phyloP scores from a whole-genome alignment of 1,140 invertebrate species.

The Philaenus spumarius region DNA sequence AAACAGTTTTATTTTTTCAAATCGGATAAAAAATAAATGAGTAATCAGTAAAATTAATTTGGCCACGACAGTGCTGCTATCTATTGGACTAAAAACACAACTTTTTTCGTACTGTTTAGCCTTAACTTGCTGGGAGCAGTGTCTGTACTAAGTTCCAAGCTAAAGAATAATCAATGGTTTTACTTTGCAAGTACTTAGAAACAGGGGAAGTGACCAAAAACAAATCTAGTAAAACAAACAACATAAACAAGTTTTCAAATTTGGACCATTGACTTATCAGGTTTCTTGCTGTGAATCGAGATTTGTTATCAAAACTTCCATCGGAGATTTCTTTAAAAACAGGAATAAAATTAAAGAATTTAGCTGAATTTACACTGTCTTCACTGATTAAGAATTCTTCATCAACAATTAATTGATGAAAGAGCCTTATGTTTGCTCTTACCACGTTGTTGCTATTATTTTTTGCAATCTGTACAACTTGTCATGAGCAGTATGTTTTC shows the following conservation, averaged over 20 bases:
- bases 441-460: conserved; percentile 22
- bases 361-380: not conserved
- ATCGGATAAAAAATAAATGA: no score
- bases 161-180: not conserved
- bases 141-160: not conserved
- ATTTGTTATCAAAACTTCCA: conserved; percentile 20
- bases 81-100: no score
- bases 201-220: conserved; percentile 10
- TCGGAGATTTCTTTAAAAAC: conserved; percentile 15
- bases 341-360: conserved; percentile 17
- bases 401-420: conserved; percentile 13
- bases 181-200: not conserved
- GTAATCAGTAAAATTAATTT: no score
- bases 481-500: no score
- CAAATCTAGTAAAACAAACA: conserved; percentile 18
- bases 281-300: conserved; percentile 9
- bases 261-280: conserved; percentile 19
- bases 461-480: no score
- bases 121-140: no score
- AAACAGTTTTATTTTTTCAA: no score
- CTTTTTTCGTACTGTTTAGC: no score
- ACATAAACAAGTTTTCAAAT: conserved; percentile 21
- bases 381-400: conserved; percentile 1
- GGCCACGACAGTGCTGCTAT: no score
- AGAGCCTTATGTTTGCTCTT: conserved; percentile 23